Conservation (phyloP, 1,140 invertebrate genomes). For the Polypedilum vanderplanki region DNA sequence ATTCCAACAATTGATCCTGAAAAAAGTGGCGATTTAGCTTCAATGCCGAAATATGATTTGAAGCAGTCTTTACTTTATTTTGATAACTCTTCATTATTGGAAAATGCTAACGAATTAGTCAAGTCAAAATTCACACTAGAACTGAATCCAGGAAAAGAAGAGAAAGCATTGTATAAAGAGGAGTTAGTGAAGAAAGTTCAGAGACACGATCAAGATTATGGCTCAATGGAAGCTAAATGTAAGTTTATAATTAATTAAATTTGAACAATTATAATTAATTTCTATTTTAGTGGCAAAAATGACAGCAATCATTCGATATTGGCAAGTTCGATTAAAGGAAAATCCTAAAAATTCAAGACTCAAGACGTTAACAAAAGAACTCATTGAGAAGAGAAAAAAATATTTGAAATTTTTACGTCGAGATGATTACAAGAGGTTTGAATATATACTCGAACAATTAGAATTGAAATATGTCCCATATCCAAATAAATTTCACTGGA, state of each 20-base stretch:
- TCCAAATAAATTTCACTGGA: constrained; percentile 49
- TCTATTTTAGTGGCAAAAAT: constrained; percentile 48
- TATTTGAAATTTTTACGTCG: constrained; percentile 57
- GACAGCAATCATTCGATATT: constrained; percentile 50
- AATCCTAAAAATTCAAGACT: constrained; percentile 47
- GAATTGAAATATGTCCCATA: constrained; percentile 66
- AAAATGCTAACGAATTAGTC: constrained; percentile 51
- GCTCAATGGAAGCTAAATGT: constrained; percentile 52
- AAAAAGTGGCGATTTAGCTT: constrained; percentile 52
- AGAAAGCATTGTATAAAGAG: constrained; percentile 40
- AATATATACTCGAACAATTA: constrained; percentile 76
- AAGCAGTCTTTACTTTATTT: constrained; percentile 43
- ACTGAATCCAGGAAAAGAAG: constrained; percentile 45
- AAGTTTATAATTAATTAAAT: too few species aligned
- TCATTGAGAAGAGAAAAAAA: constrained; percentile 70
- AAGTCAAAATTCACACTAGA: constrained; percentile 52
- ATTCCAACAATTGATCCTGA: constrained; percentile 47
- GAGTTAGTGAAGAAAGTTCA: constrained; percentile 48
- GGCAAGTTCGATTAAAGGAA: constrained; percentile 47
- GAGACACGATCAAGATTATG: constrained; percentile 49
- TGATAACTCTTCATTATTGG: constrained; percentile 47
- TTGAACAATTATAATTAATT: constrained; percentile 31
- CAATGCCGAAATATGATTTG: constrained; percentile 37
- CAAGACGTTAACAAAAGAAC: constrained; percentile 56
- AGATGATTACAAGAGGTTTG: constrained; percentile 75